Percentiles rank a stretch among this genome's conserved stretches.
These are phyloP conservation scores for Dascillus cervinus DNA, from an alignment of 2,888 invertebrate genomes.

Conservation along the genomic window DNA sequence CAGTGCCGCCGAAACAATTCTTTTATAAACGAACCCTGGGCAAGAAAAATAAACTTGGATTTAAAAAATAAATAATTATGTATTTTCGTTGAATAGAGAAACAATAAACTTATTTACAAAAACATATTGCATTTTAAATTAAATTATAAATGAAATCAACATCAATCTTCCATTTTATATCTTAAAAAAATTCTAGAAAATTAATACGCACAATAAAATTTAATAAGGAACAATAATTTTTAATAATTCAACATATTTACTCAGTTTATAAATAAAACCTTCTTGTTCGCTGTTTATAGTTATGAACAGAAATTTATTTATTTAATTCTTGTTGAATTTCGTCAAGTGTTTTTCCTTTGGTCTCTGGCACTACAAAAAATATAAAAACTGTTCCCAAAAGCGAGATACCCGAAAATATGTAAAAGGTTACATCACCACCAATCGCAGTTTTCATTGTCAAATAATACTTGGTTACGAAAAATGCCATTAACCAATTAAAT, in stretches of 20 bases:
- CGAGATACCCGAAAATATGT: constrained; percentile 63
- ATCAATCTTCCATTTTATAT: too few species aligned
- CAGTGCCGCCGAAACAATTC: too few species aligned
- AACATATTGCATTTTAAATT: too few species aligned
- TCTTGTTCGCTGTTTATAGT: constrained; percentile 61
- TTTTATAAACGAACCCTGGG: too few species aligned
- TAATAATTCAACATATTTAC: neutral
- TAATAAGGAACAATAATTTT: too few species aligned
- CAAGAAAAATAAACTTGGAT: too few species aligned
- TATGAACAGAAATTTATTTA: constrained; percentile 40
- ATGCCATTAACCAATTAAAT: constrained; percentile 73
- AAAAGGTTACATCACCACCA: constrained; percentile 60
- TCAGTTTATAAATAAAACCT: neutral
- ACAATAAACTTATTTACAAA: too few species aligned
- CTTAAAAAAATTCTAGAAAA: too few species aligned
- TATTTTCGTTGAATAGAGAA: too few species aligned
- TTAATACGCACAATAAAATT: too few species aligned
- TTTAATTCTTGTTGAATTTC: constrained; percentile 53
- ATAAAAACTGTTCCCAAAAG: constrained; percentile 57
- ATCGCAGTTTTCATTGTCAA: constrained; percentile 47
- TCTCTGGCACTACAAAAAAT: constrained; percentile 57
- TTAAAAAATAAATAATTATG: too few species aligned
- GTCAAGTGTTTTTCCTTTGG: constrained; percentile 63
- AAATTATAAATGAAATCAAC: too few species aligned
- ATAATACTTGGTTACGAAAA: constrained; percentile 70